Conservation (phyloP, 2,113 vertebrate genomes). For the Rhabdomys dilectus region DNA sequence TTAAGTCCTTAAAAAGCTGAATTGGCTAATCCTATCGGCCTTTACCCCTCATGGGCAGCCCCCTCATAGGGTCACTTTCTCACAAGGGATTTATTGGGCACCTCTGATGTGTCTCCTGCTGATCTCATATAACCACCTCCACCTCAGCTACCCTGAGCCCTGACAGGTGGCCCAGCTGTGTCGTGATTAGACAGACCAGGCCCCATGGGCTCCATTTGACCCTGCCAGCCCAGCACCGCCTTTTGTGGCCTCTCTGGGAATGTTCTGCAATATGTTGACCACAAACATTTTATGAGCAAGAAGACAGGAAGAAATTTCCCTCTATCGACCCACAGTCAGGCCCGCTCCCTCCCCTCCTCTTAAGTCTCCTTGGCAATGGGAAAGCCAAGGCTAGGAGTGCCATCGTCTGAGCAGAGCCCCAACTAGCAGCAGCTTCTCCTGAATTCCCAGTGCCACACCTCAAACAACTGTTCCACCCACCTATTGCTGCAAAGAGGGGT, state of each 20-base stretch:
- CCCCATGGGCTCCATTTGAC: slow-evolving; percentile 65
- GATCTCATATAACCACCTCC: not conserved
- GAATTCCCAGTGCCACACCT: not conserved
- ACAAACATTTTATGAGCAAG: slow-evolving; percentile 82
- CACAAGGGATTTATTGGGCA: slow-evolving; percentile 11
- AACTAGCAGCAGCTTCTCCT: not conserved
- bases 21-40: not conserved
- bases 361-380: slow-evolving; percentile 45
- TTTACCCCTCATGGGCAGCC: not conserved
- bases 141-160: not conserved
- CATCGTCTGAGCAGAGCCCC: not conserved
- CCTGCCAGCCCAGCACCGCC: slow-evolving; percentile 53
- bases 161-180: not conserved
- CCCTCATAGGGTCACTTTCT: not conserved
- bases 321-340: slow-evolving; percentile 63
- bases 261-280: slow-evolving; percentile 74
- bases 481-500: not conserved
- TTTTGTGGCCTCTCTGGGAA: slow-evolving; percentile 84
- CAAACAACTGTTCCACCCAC: not conserved
- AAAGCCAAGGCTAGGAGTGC: not conserved
- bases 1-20: too few species aligned
- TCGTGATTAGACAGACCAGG: not conserved
- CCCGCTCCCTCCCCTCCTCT: slow-evolving; percentile 57
- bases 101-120: slow-evolving; percentile 17
- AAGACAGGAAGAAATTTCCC: slow-evolving; percentile 79